A percentile compares a stretch with the other conserved stretches of the same genome.
Conservation (phyloP, 2,888 invertebrate species). For the Caenorhabditis angaria region DNA sequence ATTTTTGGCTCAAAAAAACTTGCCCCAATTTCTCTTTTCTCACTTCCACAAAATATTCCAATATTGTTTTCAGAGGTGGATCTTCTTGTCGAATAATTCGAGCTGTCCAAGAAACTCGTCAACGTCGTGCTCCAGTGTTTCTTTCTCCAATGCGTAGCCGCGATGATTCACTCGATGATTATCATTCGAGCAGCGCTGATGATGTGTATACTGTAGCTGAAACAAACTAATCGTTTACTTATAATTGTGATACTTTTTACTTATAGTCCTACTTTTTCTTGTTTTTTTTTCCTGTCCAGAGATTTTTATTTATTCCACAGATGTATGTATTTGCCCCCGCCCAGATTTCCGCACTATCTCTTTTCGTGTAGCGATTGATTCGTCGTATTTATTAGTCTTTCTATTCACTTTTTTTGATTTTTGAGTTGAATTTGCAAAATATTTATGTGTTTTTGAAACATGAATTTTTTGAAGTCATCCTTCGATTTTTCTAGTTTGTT, state of each 20-base stretch:
- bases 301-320: not conserved
- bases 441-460: not conserved
- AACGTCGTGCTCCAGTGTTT: slow-evolving; percentile 43
- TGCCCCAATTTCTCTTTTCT: too few relatives aligned
- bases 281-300: not conserved
- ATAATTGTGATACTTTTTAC: not conserved
- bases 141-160: slow-evolving; percentile 53
- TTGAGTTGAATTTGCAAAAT: not conserved
- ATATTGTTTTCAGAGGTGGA: slow-evolving; percentile 65
- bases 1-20: too few relatives aligned
- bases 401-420: not conserved
- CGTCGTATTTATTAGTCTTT: slow-evolving; percentile 2
- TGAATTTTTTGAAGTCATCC: slow-evolving; percentile 1
- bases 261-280: not conserved
- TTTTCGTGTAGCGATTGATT: slow-evolving; percentile 4
- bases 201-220: slow-evolving; percentile 51
- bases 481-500: not conserved
- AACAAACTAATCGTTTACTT: not conserved
- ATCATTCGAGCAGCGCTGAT: slow-evolving; percentile 58
- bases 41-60: not conserved
- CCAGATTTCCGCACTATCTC: not conserved
- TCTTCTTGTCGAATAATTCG: slow-evolving; percentile 70
- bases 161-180: slow-evolving; percentile 58
- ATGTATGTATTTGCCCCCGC: not conserved
- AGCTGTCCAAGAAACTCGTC: slow-evolving; percentile 48